Evolutionary conservation across 2,113 vertebrate species (phyloP), one percentile per base, ranked within the genome.

Genomic region (Sylvicapra grimmia): DNA sequence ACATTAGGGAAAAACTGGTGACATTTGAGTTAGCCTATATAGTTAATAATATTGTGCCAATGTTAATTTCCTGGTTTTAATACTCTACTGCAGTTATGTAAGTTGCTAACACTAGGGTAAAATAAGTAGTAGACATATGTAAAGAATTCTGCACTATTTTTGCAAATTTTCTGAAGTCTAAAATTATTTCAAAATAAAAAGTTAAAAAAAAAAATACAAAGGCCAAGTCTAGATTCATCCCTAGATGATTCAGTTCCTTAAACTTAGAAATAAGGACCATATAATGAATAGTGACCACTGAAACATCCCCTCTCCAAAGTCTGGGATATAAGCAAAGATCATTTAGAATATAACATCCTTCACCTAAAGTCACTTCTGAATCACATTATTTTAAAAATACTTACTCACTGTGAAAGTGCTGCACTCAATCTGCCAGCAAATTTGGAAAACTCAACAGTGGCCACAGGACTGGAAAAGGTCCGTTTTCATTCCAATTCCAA

Each of bases 161-260:
- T 89, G 40, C 40, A 95, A 65, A 7, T 89, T 90, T 93, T 82
- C 59, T 77, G 54, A 92, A 83, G 44, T 61, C 63, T 92, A 68
- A 92, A 97, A 90, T 65, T 59, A 92, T 51, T 92, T 92, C n/a
- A 65, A 95, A 91, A 85, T 89, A 40, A 89, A 82, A 87, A 53
- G 18, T 61, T 6, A 15, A 63, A 63, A 36, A 53, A 36, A 53
- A 54, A 63, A 54, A 51, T 13, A 89, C 84, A 92, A 95, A 94
- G 23, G 7, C 21, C 84, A 95, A 94, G 23, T 95, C 88, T 63
- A 93, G 59, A 89, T 91, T 65, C 5, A 87, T 72, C 61, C 49
- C 75, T 89, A 68, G 79, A 86, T 90, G 86, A 94, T 86, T 93
- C 40, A 44, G 5, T 89, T 95, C 49, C 15, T 79, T 93, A 63